Percentiles rank a stretch among this genome's conserved stretches.
Conservation (phyloP, 1,140 invertebrate genomes). For the Cydia amplana region DNA sequence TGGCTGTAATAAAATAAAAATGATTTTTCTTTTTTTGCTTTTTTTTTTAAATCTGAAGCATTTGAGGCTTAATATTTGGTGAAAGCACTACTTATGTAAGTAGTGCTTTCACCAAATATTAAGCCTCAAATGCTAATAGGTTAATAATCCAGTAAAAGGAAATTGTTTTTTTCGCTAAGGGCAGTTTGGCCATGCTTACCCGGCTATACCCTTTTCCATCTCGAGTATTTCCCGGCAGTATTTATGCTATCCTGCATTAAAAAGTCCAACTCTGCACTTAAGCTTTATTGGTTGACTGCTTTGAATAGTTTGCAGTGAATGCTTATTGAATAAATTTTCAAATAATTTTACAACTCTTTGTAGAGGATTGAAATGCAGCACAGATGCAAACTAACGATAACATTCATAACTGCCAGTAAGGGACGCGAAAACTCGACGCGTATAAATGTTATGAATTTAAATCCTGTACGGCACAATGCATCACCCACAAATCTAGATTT, state of each 20-base stretch:
- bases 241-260: not conserved
- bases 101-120: too few species aligned
- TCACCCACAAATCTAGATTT: conserved; percentile 58
- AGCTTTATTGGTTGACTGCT: not conserved
- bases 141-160: too few species aligned
- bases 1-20: too few species aligned
- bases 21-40: too few species aligned
- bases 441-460: conserved; percentile 33
- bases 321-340: not conserved
- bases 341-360: not conserved
- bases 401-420: conserved; percentile 23
- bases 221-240: too few species aligned
- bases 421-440: conserved; percentile 15
- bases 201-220: too few species aligned
- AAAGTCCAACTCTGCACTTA: not conserved
- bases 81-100: too few species aligned
- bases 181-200: too few species aligned
- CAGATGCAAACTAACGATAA: conserved; percentile 12
- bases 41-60: too few species aligned
- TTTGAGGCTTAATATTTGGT: too few species aligned
- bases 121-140: too few species aligned
- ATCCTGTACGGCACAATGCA: conserved; percentile 44
- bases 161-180: too few species aligned
- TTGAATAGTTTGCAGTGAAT: not conserved
- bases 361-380: conserved; percentile 1